Evolutionary conservation across 2,113 vertebrate genomes (phyloP), one percentile per base, ranked within the genome.

Genomic region (Ophiodon elongatus): DNA sequence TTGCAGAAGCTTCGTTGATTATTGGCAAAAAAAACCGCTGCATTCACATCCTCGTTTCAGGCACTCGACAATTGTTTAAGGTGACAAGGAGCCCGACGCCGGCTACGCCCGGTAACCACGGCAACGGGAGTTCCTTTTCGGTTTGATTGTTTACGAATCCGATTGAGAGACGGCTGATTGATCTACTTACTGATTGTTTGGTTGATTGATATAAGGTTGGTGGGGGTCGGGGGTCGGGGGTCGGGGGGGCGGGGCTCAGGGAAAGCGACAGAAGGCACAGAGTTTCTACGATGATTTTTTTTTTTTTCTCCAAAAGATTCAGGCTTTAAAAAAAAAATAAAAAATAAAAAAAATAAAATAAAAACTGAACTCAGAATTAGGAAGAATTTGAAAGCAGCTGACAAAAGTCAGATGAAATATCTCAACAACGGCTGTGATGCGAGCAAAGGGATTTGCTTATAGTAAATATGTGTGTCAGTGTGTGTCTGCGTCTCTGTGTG

Each of bases 261-360:
- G 76, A 57, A 81, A 88, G 86, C 78, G 82, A 92, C 87, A 89
- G 88, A 96, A 96, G 95, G 95, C 95, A 96, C 95, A 88, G 87
- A 85, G 90, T 93, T 92, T 86, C 77, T 87, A 91, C 27, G 47
- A 87, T 74, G 80, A 83, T 80, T 71, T 84, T 84, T 84, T 45
- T 45, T 21, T 39, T 39, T 8, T 4, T 9, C 64, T 86, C 52
- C 57, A 80, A 86, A 8, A 76, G 43, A 80, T 84, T 89, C 50
- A n/a, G 60, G 72, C 47, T 35, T 8, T 19, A 47, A 47, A 17
- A 47, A 47, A 47, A 47, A 45, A 19, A 47, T 6, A 50, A 60
- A 25, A 62, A 59, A 63, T 21, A 27, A 63, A 37, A 60, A n/a
- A n/a, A n/a, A n/a, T n/a, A 25, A 60, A 59, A 66, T 27, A 31